Evolutionary conservation across 2,113 vertebrate species (phyloP).

Genomic region (Pipra filicauda): DNA sequence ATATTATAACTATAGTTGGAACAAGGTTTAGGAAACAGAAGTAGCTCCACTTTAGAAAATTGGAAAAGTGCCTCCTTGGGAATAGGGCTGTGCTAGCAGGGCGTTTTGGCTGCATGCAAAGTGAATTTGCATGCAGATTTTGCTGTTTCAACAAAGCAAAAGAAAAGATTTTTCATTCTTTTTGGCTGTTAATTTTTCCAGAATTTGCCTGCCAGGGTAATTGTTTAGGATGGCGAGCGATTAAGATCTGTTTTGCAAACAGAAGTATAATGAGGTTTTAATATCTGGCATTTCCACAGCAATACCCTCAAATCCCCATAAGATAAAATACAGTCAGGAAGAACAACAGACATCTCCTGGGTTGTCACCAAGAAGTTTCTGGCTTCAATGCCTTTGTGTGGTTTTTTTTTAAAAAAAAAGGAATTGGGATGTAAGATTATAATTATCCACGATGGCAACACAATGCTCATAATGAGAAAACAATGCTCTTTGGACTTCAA

Average conservation of each 20-base stretch:
- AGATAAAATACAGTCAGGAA: constrained; percentile 26
- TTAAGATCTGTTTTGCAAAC: constrained; percentile 49
- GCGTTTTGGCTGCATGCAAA: neutral
- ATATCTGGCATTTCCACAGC: constrained; percentile 52
- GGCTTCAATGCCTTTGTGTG: neutral
- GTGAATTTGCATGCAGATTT: constrained; percentile 8
- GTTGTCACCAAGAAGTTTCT: constrained; percentile 29
- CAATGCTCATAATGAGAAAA: constrained; percentile 26
- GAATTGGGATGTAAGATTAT: neutral
- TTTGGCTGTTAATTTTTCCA: constrained; percentile 16
- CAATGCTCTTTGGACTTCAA: constrained; percentile 18
- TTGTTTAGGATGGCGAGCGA: neutral
- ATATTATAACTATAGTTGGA: neutral
- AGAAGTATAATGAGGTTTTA: constrained; percentile 42
- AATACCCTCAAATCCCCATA: constrained; percentile 6
- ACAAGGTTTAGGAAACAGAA: neutral
- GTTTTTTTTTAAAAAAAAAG: neutral
- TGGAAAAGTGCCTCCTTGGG: neutral
- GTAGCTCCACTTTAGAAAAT: neutral
- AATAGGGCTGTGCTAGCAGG: neutral
- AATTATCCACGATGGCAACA: neutral
- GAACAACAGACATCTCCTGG: constrained; percentile 19
- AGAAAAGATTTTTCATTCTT: constrained; percentile 1
- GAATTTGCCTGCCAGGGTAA: constrained; percentile 43
- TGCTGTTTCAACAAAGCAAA: constrained; percentile 28